Conservation (phyloP, 1,140 invertebrate genomes). For the Drosophila navojoa region DNA sequence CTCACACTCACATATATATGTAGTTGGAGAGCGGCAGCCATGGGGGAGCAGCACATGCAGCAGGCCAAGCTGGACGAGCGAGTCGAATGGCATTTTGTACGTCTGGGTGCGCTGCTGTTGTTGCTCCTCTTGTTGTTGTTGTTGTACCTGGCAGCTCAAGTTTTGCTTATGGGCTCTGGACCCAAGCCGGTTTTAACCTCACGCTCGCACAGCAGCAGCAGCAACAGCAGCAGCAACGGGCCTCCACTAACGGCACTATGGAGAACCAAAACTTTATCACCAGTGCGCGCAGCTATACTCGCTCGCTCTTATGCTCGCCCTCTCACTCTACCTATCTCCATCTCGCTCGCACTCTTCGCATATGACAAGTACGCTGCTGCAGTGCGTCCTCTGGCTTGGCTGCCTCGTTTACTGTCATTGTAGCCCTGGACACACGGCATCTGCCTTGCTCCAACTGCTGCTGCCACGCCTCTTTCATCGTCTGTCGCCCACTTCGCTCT, state of each 20-base stretch:
- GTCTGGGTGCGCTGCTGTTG: slow-evolving; percentile 61
- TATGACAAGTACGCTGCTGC: slow-evolving; percentile 79
- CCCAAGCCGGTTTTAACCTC: slow-evolving; percentile 67
- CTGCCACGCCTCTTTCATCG: not conserved
- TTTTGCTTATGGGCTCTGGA: slow-evolving; percentile 45
- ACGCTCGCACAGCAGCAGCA: slow-evolving; percentile 46
- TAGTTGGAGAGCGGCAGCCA: not conserved
- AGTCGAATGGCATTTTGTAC: slow-evolving; percentile 41
- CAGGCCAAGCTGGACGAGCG: slow-evolving; percentile 34
- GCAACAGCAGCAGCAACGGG: slow-evolving; percentile 15
- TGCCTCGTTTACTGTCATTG: slow-evolving; percentile 55
- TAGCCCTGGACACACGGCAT: slow-evolving; percentile 18
- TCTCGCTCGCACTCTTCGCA: slow-evolving; percentile 53
- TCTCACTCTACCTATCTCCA: slow-evolving; percentile 7
- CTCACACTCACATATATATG: not conserved
- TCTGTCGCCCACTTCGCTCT: slow-evolving; percentile 7
- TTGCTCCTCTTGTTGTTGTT: slow-evolving; percentile 6
- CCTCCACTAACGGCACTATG: slow-evolving; percentile 72
- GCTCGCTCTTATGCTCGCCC: not conserved
- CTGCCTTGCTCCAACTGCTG: not conserved
- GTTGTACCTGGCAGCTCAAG: slow-evolving; percentile 68
- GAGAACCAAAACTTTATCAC: slow-evolving; percentile 79
- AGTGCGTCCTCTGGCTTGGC: slow-evolving; percentile 64
- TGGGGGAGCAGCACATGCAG: slow-evolving; percentile 40
- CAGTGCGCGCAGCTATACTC: slow-evolving; percentile 53